Base-by-base conservation (phyloP, 1,140 invertebrate species). In the Ips typographus region DNA sequence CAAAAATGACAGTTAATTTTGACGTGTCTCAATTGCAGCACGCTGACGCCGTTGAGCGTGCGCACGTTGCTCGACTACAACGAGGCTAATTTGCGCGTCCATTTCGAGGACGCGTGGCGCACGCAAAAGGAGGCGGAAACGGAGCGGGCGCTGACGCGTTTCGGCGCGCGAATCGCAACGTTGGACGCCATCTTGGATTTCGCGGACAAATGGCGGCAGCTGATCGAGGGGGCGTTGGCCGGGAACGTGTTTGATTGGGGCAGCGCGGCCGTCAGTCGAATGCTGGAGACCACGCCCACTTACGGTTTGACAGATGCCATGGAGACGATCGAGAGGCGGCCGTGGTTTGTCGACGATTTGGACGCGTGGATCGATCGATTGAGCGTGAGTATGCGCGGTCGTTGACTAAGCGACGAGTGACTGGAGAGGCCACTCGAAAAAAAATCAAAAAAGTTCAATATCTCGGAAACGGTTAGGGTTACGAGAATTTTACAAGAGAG, bases 161-260 rank as follows among this genome's bases (percentile, higher is more conserved):
- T 89, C 22, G 80, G 81, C 55, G 72, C 79, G 38, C 79, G 88
- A 51, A 79, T 89, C 57, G 75, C 82, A 51, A 83, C 86, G 74
- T 81, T 89, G 71, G 87, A 88, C 81, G 79, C 80, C 22, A 78
- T 89, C 41, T 71, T 77, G 36, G 80, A 85, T 74, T 79, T 81
- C 62, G 76, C 83, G 40, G 77, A 80, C 64, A 83, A 80, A 71
- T 89, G 87, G 87, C 82, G 82, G 56, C 86, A 88, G 76, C 75
- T 89, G 57, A 83, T 84, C 57, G 82, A 83, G 71, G 88, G 88
- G 37, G 81, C 88, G 1, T 77, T 89, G 52, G 87, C 87, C 58
- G 87, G 87, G 38, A 98, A 98, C 83, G 94, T 98, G 81, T 98
- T 98, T 83, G 96, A 98, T 81, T 98, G 95, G 94, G 95, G 95